A percentile compares a stretch with the other conserved stretches of the same genome.
These are phyloP conservation scores for Dolomedes plantarius DNA, from an alignment of 2,888 invertebrate genomes.

Conservation along the genomic window DNA sequence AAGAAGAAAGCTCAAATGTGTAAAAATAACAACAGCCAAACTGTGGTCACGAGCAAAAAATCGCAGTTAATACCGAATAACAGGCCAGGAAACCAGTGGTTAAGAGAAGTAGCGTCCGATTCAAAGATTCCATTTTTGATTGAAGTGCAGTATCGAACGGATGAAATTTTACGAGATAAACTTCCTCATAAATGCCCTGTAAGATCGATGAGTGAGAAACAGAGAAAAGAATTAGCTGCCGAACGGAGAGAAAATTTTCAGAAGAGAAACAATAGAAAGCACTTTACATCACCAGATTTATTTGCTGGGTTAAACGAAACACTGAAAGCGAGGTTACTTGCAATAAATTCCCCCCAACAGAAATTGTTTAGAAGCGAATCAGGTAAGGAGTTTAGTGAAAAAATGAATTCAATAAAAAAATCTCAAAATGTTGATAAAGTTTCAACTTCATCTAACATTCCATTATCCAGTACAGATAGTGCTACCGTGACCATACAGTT, in stretches of 20 bases:
- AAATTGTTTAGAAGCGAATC: not conserved
- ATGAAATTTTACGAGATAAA: not conserved
- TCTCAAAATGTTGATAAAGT: not conserved
- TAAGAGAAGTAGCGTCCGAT: slow-evolving; percentile 51
- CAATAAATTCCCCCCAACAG: not conserved
- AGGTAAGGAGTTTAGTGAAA: too few relatives aligned
- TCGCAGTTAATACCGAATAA: too few relatives aligned
- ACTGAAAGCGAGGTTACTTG: not conserved
- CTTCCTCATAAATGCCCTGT: not conserved
- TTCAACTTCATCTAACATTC: not conserved
- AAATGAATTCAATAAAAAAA: not conserved
- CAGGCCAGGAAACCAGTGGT: not conserved
- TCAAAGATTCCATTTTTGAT: slow-evolving; percentile 47
- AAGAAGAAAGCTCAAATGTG: not conserved
- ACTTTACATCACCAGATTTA: slow-evolving; percentile 38
- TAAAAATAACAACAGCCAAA: not conserved
- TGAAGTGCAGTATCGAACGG: not conserved
- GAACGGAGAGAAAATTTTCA: slow-evolving; percentile 37
- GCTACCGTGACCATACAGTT: slow-evolving; percentile 55
- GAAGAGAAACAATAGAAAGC: slow-evolving; percentile 37
- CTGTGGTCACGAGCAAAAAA: not conserved
- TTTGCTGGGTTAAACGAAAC: not conserved
- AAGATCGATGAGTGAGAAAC: slow-evolving; percentile 52
- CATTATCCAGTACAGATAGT: not conserved
- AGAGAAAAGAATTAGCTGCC: slow-evolving; percentile 24